phyloP scores from a whole-genome alignment of 1,140 invertebrate species.

The Cydia strobilella region DNA sequence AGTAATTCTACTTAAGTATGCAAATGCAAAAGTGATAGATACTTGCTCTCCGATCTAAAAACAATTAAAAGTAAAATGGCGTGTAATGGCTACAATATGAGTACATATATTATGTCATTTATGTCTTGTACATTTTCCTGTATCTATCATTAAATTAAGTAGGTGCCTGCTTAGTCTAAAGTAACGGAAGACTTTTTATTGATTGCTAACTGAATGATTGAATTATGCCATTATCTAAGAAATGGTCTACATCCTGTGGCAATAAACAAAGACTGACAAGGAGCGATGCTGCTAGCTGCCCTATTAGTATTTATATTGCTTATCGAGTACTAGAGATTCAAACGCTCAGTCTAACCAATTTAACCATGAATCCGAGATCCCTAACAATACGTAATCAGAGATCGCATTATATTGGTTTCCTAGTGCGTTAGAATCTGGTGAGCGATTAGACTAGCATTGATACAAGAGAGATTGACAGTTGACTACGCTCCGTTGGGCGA shows the following conservation, averaged over 20 bases:
- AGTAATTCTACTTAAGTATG: too few species aligned
- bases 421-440: too few species aligned
- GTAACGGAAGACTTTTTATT: neutral
- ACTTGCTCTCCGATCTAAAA: too few species aligned
- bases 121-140: too few species aligned
- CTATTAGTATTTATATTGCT: neutral
- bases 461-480: slow-evolving; percentile 12
- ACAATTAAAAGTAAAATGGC: too few species aligned
- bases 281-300: slow-evolving; percentile 4
- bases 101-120: too few species aligned
- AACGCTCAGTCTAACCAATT: neutral
- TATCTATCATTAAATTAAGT: neutral
- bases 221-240: slow-evolving; percentile 11
- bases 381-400: too few species aligned
- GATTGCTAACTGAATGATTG: slow-evolving; percentile 10
- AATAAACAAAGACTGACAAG: slow-evolving; percentile 24
- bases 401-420: too few species aligned
- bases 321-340: neutral
- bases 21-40: too few species aligned
- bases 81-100: too few species aligned
- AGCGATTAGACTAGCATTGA: too few species aligned
- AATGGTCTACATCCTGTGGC: slow-evolving; percentile 21
- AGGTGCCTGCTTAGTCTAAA: neutral
- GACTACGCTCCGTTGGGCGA: neutral
- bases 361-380: neutral